These are phyloP conservation scores for Cossypha heuglini DNA, from an alignment of 2,797 vertebrate genomes.

Conservation along the genomic window DNA sequence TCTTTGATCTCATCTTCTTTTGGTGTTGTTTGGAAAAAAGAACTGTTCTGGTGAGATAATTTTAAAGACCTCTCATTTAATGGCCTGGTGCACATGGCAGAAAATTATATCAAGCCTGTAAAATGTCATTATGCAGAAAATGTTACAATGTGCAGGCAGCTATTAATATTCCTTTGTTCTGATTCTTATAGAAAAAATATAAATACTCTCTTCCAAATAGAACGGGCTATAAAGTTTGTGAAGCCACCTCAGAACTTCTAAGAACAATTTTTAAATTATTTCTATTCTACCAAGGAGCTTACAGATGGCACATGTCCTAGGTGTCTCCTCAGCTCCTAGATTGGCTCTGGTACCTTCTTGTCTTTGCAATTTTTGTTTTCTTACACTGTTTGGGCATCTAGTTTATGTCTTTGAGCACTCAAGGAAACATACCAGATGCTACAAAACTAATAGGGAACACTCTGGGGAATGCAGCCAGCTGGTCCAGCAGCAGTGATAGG, in stretches of 20 bases:
- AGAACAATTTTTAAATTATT: conserved; percentile 23
- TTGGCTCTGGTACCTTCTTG: not conserved
- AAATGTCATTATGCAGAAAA: conserved; percentile 39
- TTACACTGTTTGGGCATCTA: not conserved
- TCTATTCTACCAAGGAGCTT: not conserved
- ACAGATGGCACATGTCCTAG: not conserved
- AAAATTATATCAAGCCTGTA: conserved; percentile 36
- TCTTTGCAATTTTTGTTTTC: not conserved
- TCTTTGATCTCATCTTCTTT: conserved; percentile 70
- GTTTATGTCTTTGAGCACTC: not conserved
- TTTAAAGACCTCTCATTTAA: conserved; percentile 58
- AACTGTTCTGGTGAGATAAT: conserved; percentile 51
- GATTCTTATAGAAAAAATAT: not conserved
- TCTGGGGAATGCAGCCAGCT: not conserved
- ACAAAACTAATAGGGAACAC: not conserved
- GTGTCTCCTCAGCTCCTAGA: not conserved
- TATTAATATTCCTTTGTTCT: conserved; percentile 38
- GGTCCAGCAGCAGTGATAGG: not conserved
- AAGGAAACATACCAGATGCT: not conserved
- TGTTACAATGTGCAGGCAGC: conserved; percentile 33
- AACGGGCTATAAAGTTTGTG: not conserved
- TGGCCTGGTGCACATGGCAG: conserved; percentile 24
- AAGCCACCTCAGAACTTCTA: not conserved
- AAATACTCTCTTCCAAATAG: not conserved
- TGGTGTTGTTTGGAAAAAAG: conserved; percentile 39